Evolutionary conservation across 2,797 vertebrate genomes (phyloP).

Genomic region (Lateolabrax maculatus): DNA sequence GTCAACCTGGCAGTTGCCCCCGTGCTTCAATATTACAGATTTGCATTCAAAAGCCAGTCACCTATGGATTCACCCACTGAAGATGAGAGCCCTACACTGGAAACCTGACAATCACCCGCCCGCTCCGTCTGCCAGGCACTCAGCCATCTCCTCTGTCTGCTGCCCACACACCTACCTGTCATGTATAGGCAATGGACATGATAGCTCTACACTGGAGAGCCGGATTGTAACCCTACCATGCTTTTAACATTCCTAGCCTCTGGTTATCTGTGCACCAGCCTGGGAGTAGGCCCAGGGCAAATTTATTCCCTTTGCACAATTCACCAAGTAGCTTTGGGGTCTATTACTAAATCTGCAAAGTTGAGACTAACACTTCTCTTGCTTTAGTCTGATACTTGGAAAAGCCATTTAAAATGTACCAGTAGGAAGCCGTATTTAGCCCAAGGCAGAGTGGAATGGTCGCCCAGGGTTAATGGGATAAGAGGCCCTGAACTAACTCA

Average conservation of each 20-base stretch:
- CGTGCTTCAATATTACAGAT: background rate
- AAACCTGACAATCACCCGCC: conserved; percentile 3
- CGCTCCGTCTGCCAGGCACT: conserved; percentile 5
- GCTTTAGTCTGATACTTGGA: background rate
- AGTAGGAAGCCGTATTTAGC: conserved; percentile 29
- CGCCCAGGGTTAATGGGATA: conserved; percentile 19
- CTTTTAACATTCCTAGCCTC: conserved; percentile 12
- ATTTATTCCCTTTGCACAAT: conserved; percentile 19
- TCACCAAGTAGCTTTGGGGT: conserved; percentile 21
- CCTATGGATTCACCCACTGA: conserved; percentile 9
- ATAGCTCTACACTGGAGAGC: conserved; percentile 32
- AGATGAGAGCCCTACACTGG: conserved; percentile 15
- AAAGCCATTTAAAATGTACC: conserved; percentile 28
- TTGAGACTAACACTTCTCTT: background rate
- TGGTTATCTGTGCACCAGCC: conserved; percentile 25
- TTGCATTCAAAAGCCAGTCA: conserved; percentile 2
- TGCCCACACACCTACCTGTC: conserved; percentile 45
- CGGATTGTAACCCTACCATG: conserved; percentile 6
- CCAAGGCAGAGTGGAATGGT: conserved; percentile 15
- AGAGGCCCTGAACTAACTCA: background rate
- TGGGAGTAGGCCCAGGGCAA: conserved; percentile 16
- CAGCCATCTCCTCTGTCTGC: conserved; percentile 16
- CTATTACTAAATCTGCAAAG: conserved; percentile 35
- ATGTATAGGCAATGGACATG: conserved; percentile 39
- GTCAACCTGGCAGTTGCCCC: background rate